phyloP scores from a whole-genome alignment of 2,797 vertebrate genomes.

The Sardinella longiceps region DNA sequence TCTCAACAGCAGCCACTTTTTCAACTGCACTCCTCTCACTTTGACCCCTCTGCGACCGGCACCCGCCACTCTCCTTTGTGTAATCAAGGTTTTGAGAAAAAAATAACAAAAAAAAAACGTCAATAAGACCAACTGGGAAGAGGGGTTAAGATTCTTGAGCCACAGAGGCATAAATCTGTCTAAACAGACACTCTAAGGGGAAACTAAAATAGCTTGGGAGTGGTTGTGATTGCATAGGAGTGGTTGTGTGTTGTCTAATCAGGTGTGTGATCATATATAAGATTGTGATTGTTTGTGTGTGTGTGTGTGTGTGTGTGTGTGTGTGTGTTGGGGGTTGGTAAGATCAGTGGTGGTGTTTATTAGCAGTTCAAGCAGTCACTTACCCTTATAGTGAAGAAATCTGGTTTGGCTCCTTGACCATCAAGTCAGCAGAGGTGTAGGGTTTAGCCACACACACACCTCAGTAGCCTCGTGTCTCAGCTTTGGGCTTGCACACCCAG shows the following conservation, averaged over 20 bases:
- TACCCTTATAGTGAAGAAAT: neutral
- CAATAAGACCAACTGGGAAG: neutral
- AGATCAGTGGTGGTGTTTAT: neutral
- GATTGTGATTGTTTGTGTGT: neutral
- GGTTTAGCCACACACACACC: neutral
- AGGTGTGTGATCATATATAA: neutral
- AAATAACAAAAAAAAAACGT: neutral
- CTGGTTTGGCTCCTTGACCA: neutral
- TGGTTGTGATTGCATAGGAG: neutral
- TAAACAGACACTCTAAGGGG: neutral
- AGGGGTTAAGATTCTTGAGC: neutral
- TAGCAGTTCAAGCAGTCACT: neutral
- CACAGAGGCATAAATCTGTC: neutral
- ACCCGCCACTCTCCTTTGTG: slow-evolving; percentile 20
- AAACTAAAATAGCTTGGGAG: neutral
- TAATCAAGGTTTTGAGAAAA: slow-evolving; percentile 22
- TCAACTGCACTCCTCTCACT: slow-evolving; percentile 9
- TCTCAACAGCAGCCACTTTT: neutral
- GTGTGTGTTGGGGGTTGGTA: too few species aligned
- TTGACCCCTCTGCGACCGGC: slow-evolving; percentile 32
- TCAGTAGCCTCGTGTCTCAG: neutral
- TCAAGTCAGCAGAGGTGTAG: neutral
- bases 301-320: too few species aligned
- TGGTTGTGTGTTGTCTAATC: too few species aligned
- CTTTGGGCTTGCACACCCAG: neutral